Evolutionary conservation across 2,888 invertebrate genomes (phyloP).

Genomic region (Hypena proboscidalis): DNA sequence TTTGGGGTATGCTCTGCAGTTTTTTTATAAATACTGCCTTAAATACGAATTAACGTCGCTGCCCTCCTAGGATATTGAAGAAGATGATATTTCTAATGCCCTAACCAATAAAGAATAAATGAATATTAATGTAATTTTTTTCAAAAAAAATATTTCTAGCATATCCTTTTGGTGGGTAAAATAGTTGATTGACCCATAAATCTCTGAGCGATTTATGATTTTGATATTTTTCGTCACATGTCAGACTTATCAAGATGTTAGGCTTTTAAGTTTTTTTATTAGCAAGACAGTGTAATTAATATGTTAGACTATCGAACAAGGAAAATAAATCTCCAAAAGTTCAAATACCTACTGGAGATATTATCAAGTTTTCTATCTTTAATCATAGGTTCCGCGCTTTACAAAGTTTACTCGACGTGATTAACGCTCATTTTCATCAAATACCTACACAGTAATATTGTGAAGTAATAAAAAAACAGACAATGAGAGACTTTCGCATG

Average conservation of each 20-base stretch:
- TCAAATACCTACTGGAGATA: too few relatives aligned
- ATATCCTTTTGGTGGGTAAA: constrained; percentile 15
- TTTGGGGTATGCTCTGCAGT: too few relatives aligned
- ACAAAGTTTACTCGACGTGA: constrained; percentile 11
- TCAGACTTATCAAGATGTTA: background rate
- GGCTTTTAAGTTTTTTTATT: background rate
- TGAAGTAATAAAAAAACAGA: constrained; percentile 47
- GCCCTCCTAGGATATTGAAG: too few relatives aligned
- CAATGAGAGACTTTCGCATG: constrained; percentile 77
- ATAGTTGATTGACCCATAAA: constrained; percentile 33
- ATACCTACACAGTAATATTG: constrained; percentile 43
- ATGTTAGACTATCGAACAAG: constrained; percentile 1
- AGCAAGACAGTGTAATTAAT: background rate
- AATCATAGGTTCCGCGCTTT: background rate
- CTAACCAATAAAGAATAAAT: too few relatives aligned
- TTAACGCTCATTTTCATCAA: constrained; percentile 32
- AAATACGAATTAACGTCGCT: too few relatives aligned
- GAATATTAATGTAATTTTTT: too few relatives aligned
- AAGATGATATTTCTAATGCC: too few relatives aligned
- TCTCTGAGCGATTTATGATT: constrained; percentile 35
- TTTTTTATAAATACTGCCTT: too few relatives aligned
- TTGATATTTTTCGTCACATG: constrained; percentile 30
- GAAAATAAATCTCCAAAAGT: constrained; percentile 2
- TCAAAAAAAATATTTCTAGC: too few relatives aligned
- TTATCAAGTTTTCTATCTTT: too few relatives aligned